phyloP scores from a whole-genome alignment of 2,113 vertebrate species.

The Xyliphius kryptos region DNA sequence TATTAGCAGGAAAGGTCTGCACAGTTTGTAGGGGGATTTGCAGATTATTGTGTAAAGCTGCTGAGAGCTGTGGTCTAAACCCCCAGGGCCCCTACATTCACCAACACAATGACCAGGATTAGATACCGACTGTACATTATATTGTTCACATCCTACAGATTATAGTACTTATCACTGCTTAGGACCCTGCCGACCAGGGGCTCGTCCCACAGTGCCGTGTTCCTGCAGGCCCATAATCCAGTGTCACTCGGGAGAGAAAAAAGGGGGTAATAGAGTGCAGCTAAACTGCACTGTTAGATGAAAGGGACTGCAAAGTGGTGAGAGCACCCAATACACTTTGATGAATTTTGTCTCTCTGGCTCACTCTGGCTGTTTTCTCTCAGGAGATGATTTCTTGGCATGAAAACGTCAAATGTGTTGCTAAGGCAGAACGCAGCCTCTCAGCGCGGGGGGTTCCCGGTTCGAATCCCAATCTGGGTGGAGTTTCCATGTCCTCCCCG shows the following conservation, averaged over 20 bases:
- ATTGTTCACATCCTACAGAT: slow-evolving; percentile 9
- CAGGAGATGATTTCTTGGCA: too few relatives aligned
- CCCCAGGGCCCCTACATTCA: not conserved
- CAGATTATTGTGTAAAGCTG: slow-evolving; percentile 41
- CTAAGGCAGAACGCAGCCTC: too few relatives aligned
- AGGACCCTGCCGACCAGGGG: not conserved
- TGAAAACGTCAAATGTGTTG: too few relatives aligned
- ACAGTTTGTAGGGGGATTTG: slow-evolving; percentile 48
- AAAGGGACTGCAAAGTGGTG: not conserved
- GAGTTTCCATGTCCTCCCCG: too few relatives aligned
- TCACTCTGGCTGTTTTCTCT: too few relatives aligned
- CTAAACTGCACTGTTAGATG: not conserved
- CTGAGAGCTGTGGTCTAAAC: slow-evolving; percentile 3
- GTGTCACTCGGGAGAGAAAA: not conserved
- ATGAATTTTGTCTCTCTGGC: too few relatives aligned
- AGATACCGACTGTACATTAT: not conserved
- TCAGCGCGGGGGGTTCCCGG: too few relatives aligned
- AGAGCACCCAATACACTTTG: not conserved
- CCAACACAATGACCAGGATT: not conserved
- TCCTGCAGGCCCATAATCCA: slow-evolving; percentile 17
- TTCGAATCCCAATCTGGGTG: too few relatives aligned
- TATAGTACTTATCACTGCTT: slow-evolving; percentile 19
- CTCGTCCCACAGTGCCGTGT: slow-evolving; percentile 5
- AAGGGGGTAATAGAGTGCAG: slow-evolving; percentile 26
- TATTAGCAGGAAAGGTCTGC: slow-evolving; percentile 51